These are phyloP conservation scores for Phallusia fumigata DNA, from an alignment of 23 tunicate genomes.

Conservation along the genomic window DNA sequence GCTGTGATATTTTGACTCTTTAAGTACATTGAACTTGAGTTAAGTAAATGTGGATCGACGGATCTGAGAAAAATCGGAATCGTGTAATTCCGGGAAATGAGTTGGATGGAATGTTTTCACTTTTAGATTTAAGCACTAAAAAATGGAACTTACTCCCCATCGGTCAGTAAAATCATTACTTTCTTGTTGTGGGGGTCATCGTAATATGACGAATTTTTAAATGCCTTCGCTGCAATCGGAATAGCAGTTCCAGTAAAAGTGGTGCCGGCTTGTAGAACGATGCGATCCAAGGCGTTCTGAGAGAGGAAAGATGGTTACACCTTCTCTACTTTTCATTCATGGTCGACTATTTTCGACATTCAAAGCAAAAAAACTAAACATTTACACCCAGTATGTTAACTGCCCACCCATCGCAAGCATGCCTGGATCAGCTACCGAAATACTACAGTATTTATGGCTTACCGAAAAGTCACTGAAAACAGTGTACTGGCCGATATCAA, in stretches of 20 bases:
- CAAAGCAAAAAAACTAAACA: not conserved
- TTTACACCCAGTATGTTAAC: no score
- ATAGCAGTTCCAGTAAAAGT: constrained; percentile 62
- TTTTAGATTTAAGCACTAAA: no score
- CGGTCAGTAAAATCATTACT: constrained; percentile 58
- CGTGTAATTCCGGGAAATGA: no score
- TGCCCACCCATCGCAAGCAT: no score
- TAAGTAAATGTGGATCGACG: not conserved
- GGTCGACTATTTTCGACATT: not conserved
- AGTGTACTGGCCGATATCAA: constrained; percentile 40
- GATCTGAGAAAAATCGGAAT: no score
- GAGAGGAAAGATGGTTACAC: not conserved
- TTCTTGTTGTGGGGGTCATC: constrained; percentile 46
- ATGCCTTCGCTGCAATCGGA: constrained; percentile 38
- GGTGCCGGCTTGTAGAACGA: constrained; percentile 26
- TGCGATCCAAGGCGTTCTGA: constrained; percentile 41
- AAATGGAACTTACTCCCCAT: constrained; percentile 42
- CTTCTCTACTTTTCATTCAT: no score
- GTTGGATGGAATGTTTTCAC: no score
- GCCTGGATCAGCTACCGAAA: no score
- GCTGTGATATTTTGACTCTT: constrained; percentile 20
- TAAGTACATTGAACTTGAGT: not conserved
- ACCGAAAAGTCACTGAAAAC: constrained; percentile 34
- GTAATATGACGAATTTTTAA: constrained; percentile 35
- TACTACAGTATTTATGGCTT: constrained; percentile 17